Evolutionary conservation across 2,888 invertebrate genomes (phyloP), one percentile per base, ranked within the genome.

Genomic region (Drosophila tanythrix): DNA sequence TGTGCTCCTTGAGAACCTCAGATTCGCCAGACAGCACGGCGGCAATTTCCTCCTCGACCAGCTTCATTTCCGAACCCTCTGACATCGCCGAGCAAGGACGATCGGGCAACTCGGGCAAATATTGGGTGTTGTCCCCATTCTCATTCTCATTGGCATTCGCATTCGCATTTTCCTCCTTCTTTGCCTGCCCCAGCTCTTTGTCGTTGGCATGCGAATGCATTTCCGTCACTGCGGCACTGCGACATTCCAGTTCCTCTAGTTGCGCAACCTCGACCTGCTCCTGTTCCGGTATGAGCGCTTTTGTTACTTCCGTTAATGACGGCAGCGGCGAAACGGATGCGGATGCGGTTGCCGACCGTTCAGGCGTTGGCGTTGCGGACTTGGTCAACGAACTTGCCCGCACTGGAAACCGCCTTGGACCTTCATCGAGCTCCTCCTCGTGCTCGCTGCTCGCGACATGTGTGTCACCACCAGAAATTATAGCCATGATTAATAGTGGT

Each of bases 11-110:
- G 8, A 96, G 83, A 86, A 96, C 94, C 89, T 96, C 96, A 0
- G 96, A 94, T 89, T 96, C 96, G 33, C 95, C 95, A 1, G 96
- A 95, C 73, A 96, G 94, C 31, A 96, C 92, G 64, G 95, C 95
- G 0, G 95, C 95, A 57, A 96, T 95, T 91, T 95, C 95, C 66
- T 95, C 95, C 76, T 96, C 96, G 0, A 95, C 94, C 58, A 95
- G 86, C 83, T 94, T 93, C 80, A 80, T 89, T 77, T 88, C 91
- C 61, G 86, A 61, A 50, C 78, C 81, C 40, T 91, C 90, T 15
- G 88, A 92, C 60, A 91, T 60, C 13, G 82, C 92, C 13, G 92
- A 92, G 67, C 82, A 90, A n/a, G 92, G 88, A 10, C 91, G 87
- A 67, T 89, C 90, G 53, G 88, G 84, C 50, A 85, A 71, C 48